Evolutionary conservation across 2,113 vertebrate species (phyloP).

Genomic region (Antechinus stuartii): DNA sequence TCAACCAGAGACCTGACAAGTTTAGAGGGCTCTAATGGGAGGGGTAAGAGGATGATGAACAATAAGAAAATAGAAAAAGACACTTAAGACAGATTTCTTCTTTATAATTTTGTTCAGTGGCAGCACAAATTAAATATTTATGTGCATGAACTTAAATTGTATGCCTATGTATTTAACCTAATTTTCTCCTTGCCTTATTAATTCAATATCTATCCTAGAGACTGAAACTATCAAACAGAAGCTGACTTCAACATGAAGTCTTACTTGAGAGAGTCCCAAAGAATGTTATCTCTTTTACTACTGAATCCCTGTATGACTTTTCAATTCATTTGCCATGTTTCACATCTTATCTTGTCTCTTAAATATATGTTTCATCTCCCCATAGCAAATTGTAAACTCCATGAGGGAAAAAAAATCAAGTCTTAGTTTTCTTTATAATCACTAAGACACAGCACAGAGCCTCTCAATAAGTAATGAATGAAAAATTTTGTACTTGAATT

Average conservation of each 20-base stretch:
- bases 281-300: not conserved
- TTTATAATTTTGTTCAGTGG: not conserved
- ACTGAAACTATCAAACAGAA: not conserved
- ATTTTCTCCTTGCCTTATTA: not conserved
- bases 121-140: not conserved
- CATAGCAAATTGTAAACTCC: not conserved
- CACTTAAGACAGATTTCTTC: not conserved
- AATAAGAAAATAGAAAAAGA: not conserved
- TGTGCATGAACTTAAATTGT: not conserved
- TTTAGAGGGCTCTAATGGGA: not conserved
- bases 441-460: not conserved
- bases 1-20: not conserved
- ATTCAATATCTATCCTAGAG: not conserved
- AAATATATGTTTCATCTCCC: not conserved
- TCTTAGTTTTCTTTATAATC: not conserved
- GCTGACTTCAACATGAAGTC: not conserved
- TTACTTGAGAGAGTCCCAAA: not conserved
- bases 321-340: not conserved
- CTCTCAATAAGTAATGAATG: not conserved
- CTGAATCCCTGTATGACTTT: not conserved
- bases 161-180: not conserved
- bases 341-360: not conserved
- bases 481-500: not conserved
- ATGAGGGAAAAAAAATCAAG: not conserved
- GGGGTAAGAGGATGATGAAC: not conserved